Evolutionary conservation across 2,113 vertebrate species (phyloP).

Genomic region (Mormoops blainvillei): DNA sequence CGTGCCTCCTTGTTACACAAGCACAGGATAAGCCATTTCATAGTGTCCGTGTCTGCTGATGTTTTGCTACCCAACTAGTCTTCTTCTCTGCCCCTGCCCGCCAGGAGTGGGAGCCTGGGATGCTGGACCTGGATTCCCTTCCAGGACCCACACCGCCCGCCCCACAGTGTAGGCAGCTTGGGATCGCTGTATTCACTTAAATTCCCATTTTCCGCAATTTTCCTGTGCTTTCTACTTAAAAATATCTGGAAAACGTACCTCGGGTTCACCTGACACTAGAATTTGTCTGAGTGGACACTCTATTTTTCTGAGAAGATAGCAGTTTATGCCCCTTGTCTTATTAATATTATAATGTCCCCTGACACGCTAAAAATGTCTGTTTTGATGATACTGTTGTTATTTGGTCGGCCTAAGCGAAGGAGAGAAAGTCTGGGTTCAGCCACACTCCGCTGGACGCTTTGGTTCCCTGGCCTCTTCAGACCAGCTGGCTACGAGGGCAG

Average conservation of each 20-base stretch:
- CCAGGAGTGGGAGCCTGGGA: accelerated
- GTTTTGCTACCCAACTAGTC: accelerated
- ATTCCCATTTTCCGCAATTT: background rate
- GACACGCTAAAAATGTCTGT: background rate
- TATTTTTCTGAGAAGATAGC: background rate
- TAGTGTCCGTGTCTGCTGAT: too few species aligned
- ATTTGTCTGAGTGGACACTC: background rate
- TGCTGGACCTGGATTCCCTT: accelerated
- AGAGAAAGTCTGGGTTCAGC: background rate
- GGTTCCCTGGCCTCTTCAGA: background rate
- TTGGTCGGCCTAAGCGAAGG: background rate
- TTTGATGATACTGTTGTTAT: background rate
- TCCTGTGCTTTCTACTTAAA: background rate
- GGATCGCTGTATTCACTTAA: background rate
- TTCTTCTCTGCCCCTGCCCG: accelerated
- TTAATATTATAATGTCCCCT: background rate
- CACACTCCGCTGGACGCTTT: accelerated
- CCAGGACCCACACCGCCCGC: background rate
- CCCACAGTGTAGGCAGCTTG: accelerated
- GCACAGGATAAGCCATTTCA: background rate
- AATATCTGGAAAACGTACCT: background rate
- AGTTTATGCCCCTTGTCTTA: too few species aligned
- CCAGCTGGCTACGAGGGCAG: background rate
- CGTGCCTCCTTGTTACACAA: background rate
- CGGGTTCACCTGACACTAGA: background rate